A percentile compares a stretch with the other conserved stretches of the same genome.
Evolutionary conservation across 2,797 vertebrate genomes (phyloP).

Genomic region (Microctenopoma steveboyesi): DNA sequence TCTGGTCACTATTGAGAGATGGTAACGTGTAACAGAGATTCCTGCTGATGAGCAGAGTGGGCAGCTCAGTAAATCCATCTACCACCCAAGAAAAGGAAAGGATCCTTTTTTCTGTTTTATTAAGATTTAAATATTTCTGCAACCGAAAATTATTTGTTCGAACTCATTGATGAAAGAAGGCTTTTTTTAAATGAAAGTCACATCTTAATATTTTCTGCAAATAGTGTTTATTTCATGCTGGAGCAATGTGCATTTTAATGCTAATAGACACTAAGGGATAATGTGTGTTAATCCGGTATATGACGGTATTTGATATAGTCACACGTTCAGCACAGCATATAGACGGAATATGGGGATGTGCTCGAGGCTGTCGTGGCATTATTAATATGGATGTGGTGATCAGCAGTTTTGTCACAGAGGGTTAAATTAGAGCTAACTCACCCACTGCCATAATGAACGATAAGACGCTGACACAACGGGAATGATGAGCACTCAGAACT

Average conservation of each 20-base stretch:
- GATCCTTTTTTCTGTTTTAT: too few relatives aligned
- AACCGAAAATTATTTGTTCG: background rate
- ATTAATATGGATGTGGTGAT: constrained; percentile 66
- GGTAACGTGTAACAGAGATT: background rate
- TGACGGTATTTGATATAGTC: constrained; percentile 23
- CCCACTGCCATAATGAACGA: constrained; percentile 64
- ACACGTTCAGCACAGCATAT: constrained; percentile 17
- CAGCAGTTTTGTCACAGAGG: constrained; percentile 69
- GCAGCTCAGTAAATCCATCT: background rate
- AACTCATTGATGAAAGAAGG: background rate
- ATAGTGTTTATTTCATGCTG: background rate
- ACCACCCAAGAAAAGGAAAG: background rate
- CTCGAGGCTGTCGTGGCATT: constrained; percentile 41
- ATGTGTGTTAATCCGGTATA: constrained; percentile 12
- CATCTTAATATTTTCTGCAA: background rate
- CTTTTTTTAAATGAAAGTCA: background rate
- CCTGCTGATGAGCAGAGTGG: background rate
- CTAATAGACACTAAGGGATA: background rate
- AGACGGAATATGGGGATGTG: constrained; percentile 55
- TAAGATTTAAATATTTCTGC: too few relatives aligned
- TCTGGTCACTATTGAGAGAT: constrained; percentile 4
- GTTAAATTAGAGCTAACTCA: constrained; percentile 68
- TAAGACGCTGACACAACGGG: constrained; percentile 64
- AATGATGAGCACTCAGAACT: constrained; percentile 50
- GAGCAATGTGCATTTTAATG: constrained; percentile 5